Percentiles rank a stretch among this genome's conserved stretches.
Evolutionary conservation across 1,140 invertebrate species (phyloP).

Genomic region (Drosophila sucinea): DNA sequence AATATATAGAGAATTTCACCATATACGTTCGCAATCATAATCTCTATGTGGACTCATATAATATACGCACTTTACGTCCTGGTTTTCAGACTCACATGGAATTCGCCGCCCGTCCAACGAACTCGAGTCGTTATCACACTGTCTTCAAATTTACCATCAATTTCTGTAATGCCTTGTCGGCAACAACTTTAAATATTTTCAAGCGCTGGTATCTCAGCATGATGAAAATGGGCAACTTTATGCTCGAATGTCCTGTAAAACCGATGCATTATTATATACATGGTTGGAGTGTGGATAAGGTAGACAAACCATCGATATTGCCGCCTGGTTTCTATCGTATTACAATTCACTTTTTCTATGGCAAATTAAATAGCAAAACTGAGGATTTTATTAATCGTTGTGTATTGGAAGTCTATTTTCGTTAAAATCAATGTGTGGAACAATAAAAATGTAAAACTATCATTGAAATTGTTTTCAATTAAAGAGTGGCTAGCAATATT

Average conservation of each 20-base stretch:
- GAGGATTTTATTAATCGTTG: constrained; percentile 4
- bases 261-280: constrained; percentile 24
- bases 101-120: background rate
- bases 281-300: constrained; percentile 17
- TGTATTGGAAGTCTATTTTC: constrained; percentile 4
- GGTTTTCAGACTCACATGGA: background rate
- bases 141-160: constrained; percentile 5
- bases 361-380: constrained; percentile 10
- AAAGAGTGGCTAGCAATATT: too few species aligned
- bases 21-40: background rate
- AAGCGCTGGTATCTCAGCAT: constrained; percentile 26
- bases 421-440: background rate
- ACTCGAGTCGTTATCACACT: background rate
- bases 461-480: too few species aligned
- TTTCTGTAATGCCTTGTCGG: background rate
- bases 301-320: constrained; percentile 3
- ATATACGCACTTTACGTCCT: constrained; percentile 2
- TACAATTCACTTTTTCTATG: constrained; percentile 1
- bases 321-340: constrained; percentile 1
- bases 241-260: background rate
- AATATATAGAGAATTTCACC: constrained; percentile 4
- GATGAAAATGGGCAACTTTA: constrained; percentile 25
- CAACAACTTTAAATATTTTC: constrained; percentile 10
- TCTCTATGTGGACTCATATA: constrained; percentile 1
- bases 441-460: background rate